phyloP scores from a whole-genome alignment of 2,113 vertebrate species.

The cattle (Bos taurus) region DNA sequence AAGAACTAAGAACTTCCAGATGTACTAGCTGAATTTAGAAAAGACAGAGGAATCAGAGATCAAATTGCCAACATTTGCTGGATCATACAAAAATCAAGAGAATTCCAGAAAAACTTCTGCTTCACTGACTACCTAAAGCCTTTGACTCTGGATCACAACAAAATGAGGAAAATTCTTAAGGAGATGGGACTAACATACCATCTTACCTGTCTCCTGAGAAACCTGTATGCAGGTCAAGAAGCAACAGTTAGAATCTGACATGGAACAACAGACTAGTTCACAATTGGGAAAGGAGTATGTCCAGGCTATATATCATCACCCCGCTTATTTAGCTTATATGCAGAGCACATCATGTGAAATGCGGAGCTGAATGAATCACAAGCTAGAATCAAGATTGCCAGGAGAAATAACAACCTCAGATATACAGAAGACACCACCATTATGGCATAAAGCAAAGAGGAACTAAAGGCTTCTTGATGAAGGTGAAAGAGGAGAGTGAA shows the following conservation, averaged over 20 bases:
- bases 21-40: neutral
- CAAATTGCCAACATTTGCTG: neutral
- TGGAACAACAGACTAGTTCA: neutral
- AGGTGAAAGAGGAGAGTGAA: neutral
- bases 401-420: neutral
- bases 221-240: neutral
- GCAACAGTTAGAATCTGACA: neutral
- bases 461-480: neutral
- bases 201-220: neutral
- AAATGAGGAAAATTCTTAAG: neutral
- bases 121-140: neutral
- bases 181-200: neutral
- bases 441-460: neutral
- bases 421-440: neutral
- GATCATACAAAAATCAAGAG: neutral
- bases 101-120: neutral
- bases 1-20: neutral
- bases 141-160: neutral
- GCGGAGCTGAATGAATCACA: neutral
- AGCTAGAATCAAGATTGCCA: neutral
- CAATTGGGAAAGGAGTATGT: neutral
- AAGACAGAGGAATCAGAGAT: neutral
- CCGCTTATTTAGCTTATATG: neutral
- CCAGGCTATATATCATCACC: neutral
- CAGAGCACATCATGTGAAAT: neutral